Base-by-base conservation (phyloP, 2,113 vertebrate species). In the Gorsachius goisagi region DNA sequence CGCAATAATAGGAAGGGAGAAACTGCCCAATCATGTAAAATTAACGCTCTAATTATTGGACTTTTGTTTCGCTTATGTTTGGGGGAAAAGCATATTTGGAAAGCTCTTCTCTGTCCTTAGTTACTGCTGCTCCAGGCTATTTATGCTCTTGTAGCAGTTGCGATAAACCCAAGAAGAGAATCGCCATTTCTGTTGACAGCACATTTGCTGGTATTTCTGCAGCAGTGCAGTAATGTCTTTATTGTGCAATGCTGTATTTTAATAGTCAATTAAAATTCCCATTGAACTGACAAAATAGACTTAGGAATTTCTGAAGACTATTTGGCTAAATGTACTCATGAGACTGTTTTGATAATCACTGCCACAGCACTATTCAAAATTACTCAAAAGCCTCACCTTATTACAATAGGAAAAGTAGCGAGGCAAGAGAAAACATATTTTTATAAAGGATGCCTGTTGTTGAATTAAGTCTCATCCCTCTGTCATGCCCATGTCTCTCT, bases 221-320 rank as follows among this genome's bases (percentile, higher is more conserved):
- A 94, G 72, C 59, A 88, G 45, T 35, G 44, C 50, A 79, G 64
- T 86, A 85, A 96, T 95, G 66, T 52, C 82, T 89, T 95, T 90
- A 93, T 86, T 95, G 68, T 74, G 44, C 55, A 88, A 27, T 55
- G 85, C 32, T 95, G 33, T 91, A 27, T 95, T 85, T 92, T 96
- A 94, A 86, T 93, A 96, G 90, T 60, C 66, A 95, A 90, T 95
- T 95, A 97, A 96, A 88, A 94, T 87, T 85, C 58, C 77, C 53
- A 96, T 85, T 93, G 82, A 95, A 80, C 23, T 96, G 90, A 91
- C 55, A 94, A 93, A 96, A 97, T 85, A 66, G 87, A 80, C 69
- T 80, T 41, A 63, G 41, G 50, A 91, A 89, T 32, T 95, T 86
- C 77, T 91, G 62, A 95, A 94, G 75, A 79, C 55, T 91, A 26